phyloP scores from a whole-genome alignment of 1,140 invertebrate genomes.

The Geopemphigus sp. region DNA sequence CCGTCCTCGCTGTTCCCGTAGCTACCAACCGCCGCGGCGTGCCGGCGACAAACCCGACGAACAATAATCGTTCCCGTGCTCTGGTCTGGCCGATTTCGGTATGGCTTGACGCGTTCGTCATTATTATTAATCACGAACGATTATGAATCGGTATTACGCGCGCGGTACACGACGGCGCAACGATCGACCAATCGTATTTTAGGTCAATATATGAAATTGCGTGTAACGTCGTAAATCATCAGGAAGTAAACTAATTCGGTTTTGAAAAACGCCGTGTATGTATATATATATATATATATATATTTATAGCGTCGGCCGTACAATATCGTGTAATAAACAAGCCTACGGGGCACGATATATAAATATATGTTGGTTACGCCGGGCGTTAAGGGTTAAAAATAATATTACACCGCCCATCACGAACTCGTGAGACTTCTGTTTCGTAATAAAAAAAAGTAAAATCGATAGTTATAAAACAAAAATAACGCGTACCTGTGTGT shows the following conservation, averaged over 20 bases:
- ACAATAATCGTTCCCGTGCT: no score
- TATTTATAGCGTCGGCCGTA: background rate
- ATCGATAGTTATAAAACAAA: slow-evolving; percentile 23
- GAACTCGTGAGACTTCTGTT: slow-evolving; percentile 48
- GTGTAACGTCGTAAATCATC: slow-evolving; percentile 7
- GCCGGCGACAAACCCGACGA: no score
- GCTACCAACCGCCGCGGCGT: no score
- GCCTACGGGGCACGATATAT: background rate
- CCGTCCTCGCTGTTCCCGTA: no score
- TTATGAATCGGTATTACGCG: no score
- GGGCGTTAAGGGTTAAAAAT: slow-evolving; percentile 45
- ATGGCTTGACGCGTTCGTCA: no score
- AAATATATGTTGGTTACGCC: background rate
- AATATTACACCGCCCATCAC: slow-evolving; percentile 27
- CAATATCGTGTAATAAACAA: slow-evolving; percentile 1
- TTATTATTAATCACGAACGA: no score
- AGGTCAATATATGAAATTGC: background rate
- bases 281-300: no score
- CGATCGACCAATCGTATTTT: background rate
- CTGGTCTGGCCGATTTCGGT: no score
- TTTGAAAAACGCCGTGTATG: slow-evolving; percentile 5
- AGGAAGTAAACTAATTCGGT: slow-evolving; percentile 29
- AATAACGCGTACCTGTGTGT: background rate
- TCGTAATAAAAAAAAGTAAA: slow-evolving; percentile 15
- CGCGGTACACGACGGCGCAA: no score